A percentile compares a stretch with the other conserved stretches of the same genome.
Evolutionary conservation across 2,797 vertebrate species (phyloP).

Genomic region (Calcarius lapponicus): DNA sequence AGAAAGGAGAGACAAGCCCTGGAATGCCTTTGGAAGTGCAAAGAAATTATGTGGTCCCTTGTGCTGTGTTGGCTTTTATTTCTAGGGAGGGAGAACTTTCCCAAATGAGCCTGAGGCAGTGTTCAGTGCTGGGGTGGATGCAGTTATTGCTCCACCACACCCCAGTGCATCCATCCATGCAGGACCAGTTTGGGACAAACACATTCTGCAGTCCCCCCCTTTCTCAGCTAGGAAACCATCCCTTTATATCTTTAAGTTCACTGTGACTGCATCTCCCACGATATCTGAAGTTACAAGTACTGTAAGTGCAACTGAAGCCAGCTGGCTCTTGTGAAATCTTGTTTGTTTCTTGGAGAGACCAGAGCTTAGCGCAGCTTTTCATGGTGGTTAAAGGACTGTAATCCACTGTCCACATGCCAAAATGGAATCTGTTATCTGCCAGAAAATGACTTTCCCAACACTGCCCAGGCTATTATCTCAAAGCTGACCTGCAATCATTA

Average conservation of each 20-base stretch:
- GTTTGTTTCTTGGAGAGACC: conserved; percentile 56
- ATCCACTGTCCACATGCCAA: conserved; percentile 39
- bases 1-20: not conserved
- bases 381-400: conserved; percentile 37
- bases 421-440: conserved; percentile 50
- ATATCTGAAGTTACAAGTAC: conserved; percentile 29
- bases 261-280: not conserved
- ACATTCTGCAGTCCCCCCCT: not conserved
- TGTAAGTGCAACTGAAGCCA: conserved; percentile 42
- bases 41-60: not conserved
- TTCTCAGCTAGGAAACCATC: not conserved
- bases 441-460: conserved; percentile 65
- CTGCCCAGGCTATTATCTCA: conserved; percentile 65
- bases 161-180: not conserved
- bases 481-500: conserved; percentile 54
- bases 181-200: not conserved
- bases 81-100: conserved; percentile 2
- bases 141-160: not conserved
- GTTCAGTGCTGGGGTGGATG: not conserved
- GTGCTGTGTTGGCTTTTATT: not conserved
- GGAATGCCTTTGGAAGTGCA: not conserved
- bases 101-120: not conserved
- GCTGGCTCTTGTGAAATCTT: conserved; percentile 40
- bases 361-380: conserved; percentile 1
- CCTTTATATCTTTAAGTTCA: not conserved